These are phyloP conservation scores for Somateria mollissima DNA, from an alignment of 2,797 vertebrate genomes.

Conservation along the genomic window DNA sequence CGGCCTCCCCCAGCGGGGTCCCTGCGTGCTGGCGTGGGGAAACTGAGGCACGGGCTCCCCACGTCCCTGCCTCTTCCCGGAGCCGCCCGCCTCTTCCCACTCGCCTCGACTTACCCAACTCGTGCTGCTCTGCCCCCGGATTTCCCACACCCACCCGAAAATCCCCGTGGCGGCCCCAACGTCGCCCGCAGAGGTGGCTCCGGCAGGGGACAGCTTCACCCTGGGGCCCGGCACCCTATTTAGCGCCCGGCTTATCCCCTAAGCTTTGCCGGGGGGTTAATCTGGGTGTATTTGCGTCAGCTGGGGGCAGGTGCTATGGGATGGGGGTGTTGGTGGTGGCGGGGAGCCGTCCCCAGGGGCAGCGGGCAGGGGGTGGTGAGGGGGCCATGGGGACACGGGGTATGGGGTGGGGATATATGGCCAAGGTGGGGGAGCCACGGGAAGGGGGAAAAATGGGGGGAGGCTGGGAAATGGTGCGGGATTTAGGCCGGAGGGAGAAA, in stretches of 20 bases:
- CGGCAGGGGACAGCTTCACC: not conserved
- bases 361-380: not conserved
- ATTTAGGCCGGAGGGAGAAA: too few relatives aligned
- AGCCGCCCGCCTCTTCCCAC: too few relatives aligned
- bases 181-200: not conserved
- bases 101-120: not conserved
- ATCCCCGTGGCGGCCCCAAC: fast-evolving
- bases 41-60: not conserved
- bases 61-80: too few relatives aligned
- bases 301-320: not conserved
- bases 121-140: not conserved
- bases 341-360: too few relatives aligned
- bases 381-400: not conserved
- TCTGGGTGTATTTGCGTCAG: not conserved
- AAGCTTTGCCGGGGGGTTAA: not conserved
- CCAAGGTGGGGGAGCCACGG: too few relatives aligned
- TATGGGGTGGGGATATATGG: too few relatives aligned
- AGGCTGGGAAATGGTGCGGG: too few relatives aligned
- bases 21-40: not conserved
- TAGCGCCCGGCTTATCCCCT: slow-evolving; percentile 10
- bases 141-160: not conserved
- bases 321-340: not conserved
- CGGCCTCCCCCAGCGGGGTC: too few relatives aligned
- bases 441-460: too few relatives aligned
- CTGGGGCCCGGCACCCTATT: not conserved